phyloP scores from a whole-genome alignment of 2,797 vertebrate species.

The Natrix natrix region DNA sequence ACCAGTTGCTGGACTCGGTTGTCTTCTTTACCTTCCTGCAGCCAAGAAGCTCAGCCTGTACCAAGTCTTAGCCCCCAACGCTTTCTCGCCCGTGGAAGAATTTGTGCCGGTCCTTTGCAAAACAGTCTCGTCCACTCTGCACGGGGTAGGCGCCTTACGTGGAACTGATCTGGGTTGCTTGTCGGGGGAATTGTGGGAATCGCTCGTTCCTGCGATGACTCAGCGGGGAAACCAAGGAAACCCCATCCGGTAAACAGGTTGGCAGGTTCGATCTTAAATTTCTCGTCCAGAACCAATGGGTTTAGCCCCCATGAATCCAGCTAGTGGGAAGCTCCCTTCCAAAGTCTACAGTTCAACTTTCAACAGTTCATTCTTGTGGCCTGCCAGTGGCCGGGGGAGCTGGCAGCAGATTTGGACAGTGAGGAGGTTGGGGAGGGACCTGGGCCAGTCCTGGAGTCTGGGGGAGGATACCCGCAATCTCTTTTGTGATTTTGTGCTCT shows the following conservation, averaged over 20 bases:
- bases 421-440: too few relatives aligned
- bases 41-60: conserved; percentile 79
- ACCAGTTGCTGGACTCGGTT: neutral
- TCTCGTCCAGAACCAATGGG: neutral
- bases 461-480: neutral
- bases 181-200: neutral
- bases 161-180: neutral
- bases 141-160: conserved; percentile 66
- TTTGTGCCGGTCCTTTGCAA: conserved; percentile 81
- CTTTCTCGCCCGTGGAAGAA: conserved; percentile 72
- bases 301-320: neutral
- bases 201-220: neutral
- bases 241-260: neutral
- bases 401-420: too few relatives aligned
- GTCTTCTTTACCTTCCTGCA: conserved; percentile 49
- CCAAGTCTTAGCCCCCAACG: conserved; percentile 77
- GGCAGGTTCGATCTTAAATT: neutral
- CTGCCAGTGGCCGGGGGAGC: too few relatives aligned
- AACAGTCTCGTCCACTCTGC: conserved; percentile 74
- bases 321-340: neutral
- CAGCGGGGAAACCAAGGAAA: neutral
- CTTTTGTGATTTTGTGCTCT: neutral
- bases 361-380: too few relatives aligned
- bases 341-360: neutral
- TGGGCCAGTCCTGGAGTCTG: too few relatives aligned